phyloP scores from a whole-genome alignment of 1,140 invertebrate species.

The Leptestheria dahalacensis region DNA sequence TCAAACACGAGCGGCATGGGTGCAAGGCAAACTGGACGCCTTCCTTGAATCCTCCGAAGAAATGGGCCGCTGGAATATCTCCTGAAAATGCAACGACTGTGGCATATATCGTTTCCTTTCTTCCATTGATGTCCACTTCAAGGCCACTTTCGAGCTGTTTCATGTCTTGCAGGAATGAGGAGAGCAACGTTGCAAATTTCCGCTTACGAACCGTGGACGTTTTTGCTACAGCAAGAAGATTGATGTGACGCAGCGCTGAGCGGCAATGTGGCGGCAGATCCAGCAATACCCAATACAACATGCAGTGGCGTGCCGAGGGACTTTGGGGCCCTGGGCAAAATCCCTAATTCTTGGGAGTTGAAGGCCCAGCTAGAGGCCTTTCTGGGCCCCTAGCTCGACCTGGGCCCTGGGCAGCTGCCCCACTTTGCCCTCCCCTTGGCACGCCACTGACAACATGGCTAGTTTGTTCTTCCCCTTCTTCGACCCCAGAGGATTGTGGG shows the following conservation, averaged over 20 bases:
- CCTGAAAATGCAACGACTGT: neutral
- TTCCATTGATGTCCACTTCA: neutral
- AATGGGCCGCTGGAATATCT: neutral
- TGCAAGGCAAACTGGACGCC: neutral
- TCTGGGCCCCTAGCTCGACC: no score
- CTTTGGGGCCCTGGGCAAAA: no score
- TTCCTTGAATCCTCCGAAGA: neutral
- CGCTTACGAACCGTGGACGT: neutral
- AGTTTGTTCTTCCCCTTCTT: neutral
- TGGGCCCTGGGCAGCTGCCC: no score
- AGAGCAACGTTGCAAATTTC: neutral
- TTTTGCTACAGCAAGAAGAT: neutral
- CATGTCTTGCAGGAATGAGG: neutral
- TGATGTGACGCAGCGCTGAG: neutral
- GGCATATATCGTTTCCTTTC: neutral
- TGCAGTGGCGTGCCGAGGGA: no score
- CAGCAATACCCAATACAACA: neutral
- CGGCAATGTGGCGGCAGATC: neutral
- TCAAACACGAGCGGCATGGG: neutral
- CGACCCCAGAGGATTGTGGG: neutral
- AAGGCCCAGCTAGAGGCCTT: no score
- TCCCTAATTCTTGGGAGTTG: no score
- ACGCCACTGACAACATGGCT: no score
- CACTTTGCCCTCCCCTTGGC: no score
- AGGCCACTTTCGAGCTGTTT: neutral